phyloP scores from a whole-genome alignment of 2,113 vertebrate species.

The Crotalus viridis region DNA sequence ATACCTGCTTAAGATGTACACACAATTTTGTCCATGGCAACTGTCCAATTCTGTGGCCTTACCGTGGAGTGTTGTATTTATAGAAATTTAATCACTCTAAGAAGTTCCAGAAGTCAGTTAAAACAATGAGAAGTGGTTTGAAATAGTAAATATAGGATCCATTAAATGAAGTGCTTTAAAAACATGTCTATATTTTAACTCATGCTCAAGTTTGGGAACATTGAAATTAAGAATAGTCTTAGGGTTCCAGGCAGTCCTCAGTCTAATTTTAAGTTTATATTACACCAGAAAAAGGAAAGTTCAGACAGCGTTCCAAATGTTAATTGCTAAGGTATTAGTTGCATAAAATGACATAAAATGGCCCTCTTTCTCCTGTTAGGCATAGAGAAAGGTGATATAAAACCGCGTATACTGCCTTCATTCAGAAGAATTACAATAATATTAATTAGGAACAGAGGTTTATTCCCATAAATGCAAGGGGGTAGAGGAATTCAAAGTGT shows the following conservation, averaged over 20 bases:
- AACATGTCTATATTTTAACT: not conserved
- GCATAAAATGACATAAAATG: not conserved
- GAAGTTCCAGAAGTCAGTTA: slow-evolving; percentile 9
- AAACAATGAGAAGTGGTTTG: not conserved
- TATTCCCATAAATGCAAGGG: not conserved
- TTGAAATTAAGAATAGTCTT: not conserved
- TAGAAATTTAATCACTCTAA: not conserved
- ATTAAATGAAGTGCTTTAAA: not conserved
- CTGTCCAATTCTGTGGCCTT: not conserved
- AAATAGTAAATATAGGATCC: not conserved
- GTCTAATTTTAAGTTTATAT: not conserved
- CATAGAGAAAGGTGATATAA: not conserved
- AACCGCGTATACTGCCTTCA: too few species aligned
- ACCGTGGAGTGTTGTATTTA: not conserved
- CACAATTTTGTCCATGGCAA: not conserved
- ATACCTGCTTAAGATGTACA: not conserved
- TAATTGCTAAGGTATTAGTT: not conserved
- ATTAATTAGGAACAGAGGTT: not conserved
- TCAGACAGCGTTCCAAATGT: not conserved
- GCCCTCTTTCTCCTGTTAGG: not conserved
- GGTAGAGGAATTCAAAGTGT: not conserved
- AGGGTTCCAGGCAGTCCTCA: not conserved
- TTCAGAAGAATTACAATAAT: too few species aligned
- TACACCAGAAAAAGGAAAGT: not conserved
- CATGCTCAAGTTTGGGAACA: not conserved